Evolutionary conservation across 2,113 vertebrate genomes (phyloP), one percentile per base, ranked within the genome.

Genomic region (Eubucco bourcierii): DNA sequence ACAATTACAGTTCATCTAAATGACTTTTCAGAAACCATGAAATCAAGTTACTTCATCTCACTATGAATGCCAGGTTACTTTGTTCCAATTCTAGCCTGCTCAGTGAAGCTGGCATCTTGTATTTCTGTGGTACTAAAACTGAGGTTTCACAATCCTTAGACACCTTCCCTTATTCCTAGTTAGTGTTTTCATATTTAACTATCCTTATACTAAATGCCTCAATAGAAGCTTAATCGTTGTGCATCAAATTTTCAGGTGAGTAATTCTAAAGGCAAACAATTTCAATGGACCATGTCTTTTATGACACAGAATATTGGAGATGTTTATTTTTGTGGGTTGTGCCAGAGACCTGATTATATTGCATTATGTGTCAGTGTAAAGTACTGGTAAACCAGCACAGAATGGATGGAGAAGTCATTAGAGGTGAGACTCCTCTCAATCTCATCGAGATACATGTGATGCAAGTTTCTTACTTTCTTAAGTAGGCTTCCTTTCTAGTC

Each of bases 181-280:
- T 63, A 94, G 72, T 96, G 68, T 90, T 89, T 95, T 72, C 34
- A 50, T 92, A 85, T 90, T 94, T 97, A 92, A 83, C 77, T 95
- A 80, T 93, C 47, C 68, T 78, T 81, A 37, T 59, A 79, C 80
- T 76, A 94, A 96, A 87, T 47, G 70, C 64, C 92, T 95, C 93
- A 94, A 90, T 46, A 94, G 53, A 86, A 7, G 39, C 34, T 79
- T 44, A 29, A 78, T 41, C 52, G 75, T 13, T 44, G 28, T 7
- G 11, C 52, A 90, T 15, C 61, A 78, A 64, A 71, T 80, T 50
- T 87, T 95, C 65, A 89, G 95, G 77, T 79, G 61, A 75, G 20
- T 21, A 94, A 66, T 93, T 90, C 37, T 24, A 78, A 85, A 52
- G 29, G 21, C 28, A 68, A 63, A 61, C 12, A 75, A 73, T 81